Conservation (phyloP, 2,888 invertebrate species). For the Panopea generosa region DNA sequence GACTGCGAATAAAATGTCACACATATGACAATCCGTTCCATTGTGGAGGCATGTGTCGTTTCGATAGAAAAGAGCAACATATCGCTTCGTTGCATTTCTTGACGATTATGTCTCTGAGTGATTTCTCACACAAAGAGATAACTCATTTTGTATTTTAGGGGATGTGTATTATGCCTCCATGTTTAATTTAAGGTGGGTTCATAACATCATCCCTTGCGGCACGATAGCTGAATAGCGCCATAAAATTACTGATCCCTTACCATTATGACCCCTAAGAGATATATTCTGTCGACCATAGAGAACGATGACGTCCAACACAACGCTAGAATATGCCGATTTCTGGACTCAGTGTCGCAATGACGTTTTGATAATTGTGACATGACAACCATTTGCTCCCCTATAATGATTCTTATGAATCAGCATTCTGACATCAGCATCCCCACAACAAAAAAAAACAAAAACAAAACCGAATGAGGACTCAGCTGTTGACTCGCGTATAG, state of each 20-base stretch:
- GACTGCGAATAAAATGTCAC: conserved; percentile 34
- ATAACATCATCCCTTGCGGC: conserved; percentile 38
- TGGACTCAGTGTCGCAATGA: conserved; percentile 11
- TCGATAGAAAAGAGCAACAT: conserved; percentile 55
- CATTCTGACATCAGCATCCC: background rate
- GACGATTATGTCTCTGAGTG: conserved; percentile 32
- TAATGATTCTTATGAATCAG: conserved; percentile 16
- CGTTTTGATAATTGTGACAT: conserved; percentile 16
- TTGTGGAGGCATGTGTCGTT: conserved; percentile 48
- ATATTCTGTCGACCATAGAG: conserved; percentile 57
- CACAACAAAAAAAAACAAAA: no score
- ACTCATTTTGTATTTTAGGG: no score
- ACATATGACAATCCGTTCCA: conserved; percentile 51
- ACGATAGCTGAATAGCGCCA: conserved; percentile 33
- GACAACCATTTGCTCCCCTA: conserved; percentile 10
- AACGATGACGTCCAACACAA: conserved; percentile 47
- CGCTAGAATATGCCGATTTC: conserved; percentile 48
- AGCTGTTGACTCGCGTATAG: conserved; percentile 1
- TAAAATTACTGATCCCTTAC: conserved; percentile 52
- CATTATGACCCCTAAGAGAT: conserved; percentile 43
- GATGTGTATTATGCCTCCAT: conserved; percentile 44
- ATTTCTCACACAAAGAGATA: conserved; percentile 32
- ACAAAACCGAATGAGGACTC: background rate
- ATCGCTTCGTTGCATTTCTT: conserved; percentile 19
- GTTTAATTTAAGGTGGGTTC: conserved; percentile 29